Evolutionary conservation across 2,113 vertebrate species (phyloP).

Genomic region (Thermophis baileyi): DNA sequence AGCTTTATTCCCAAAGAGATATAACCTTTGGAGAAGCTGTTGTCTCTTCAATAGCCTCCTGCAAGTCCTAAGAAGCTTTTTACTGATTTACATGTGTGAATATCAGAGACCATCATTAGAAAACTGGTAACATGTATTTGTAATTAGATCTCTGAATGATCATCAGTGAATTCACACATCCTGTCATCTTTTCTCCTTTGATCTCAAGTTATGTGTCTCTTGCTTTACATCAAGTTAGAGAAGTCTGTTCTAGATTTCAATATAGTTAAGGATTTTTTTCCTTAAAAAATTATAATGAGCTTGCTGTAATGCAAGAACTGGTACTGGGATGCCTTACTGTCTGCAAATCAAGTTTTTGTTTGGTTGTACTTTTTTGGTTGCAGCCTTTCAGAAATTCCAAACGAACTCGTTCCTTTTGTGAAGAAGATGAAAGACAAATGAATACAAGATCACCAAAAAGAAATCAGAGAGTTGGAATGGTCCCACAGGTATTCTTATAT

Average conservation of each 20-base stretch:
- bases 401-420: constrained; percentile 88
- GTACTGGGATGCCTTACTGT: constrained; percentile 23
- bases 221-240: not conserved
- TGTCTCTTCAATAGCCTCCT: not conserved
- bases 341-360: constrained; percentile 10
- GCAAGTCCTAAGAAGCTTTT: not conserved
- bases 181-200: not conserved
- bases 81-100: not conserved
- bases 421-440: constrained; percentile 86
- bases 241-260: not conserved
- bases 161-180: not conserved
- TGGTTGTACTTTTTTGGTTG: constrained; percentile 48
- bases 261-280: constrained; percentile 10
- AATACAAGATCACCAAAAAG: constrained; percentile 90
- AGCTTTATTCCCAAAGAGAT: not conserved
- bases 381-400: constrained; percentile 95
- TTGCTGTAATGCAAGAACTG: constrained; percentile 41
- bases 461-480: constrained; percentile 87
- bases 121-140: not conserved
- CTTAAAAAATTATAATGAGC: constrained; percentile 13
- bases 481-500: constrained; percentile 80
- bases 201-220: not conserved
- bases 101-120: not conserved
- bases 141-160: not conserved
- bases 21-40: not conserved